Conservation (phyloP, 2,888 invertebrate genomes). For the Lithophane semibrunnea region DNA sequence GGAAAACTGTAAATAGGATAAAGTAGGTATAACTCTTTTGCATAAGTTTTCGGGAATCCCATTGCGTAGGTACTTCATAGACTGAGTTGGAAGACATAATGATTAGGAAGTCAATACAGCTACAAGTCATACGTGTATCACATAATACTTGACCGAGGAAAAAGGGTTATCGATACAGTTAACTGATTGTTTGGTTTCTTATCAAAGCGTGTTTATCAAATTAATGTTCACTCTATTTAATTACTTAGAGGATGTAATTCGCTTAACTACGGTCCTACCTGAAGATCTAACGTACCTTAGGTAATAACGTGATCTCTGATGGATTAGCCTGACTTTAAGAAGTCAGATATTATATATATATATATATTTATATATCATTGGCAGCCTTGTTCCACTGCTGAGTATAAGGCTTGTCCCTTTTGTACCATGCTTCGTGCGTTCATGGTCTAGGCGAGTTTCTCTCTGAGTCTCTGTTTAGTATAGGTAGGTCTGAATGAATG, state of each 20-base stretch:
- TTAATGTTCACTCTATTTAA: neutral
- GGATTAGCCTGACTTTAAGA: neutral
- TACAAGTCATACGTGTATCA: neutral
- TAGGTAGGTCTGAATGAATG: no score
- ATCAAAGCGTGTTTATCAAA: neutral
- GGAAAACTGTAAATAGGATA: neutral
- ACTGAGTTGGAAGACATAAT: neutral
- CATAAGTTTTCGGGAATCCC: no score
- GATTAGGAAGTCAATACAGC: neutral
- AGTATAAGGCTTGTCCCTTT: no score
- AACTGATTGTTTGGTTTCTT: constrained; percentile 11
- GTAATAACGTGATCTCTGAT: no score
- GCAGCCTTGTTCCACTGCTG: no score
- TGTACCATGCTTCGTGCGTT: neutral
- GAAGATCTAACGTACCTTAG: neutral
- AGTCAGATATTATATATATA: neutral
- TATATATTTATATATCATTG: neutral
- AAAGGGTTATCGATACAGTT: constrained; percentile 4
- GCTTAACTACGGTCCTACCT: neutral
- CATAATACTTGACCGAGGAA: neutral
- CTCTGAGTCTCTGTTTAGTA: neutral
- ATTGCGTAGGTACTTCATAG: no score
- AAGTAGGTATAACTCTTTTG: no score
- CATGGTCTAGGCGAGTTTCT: neutral
- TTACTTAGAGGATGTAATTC: neutral